These are phyloP conservation scores for Solenopsis invicta DNA, from an alignment of 1,140 invertebrate genomes.

Conservation along the genomic window DNA sequence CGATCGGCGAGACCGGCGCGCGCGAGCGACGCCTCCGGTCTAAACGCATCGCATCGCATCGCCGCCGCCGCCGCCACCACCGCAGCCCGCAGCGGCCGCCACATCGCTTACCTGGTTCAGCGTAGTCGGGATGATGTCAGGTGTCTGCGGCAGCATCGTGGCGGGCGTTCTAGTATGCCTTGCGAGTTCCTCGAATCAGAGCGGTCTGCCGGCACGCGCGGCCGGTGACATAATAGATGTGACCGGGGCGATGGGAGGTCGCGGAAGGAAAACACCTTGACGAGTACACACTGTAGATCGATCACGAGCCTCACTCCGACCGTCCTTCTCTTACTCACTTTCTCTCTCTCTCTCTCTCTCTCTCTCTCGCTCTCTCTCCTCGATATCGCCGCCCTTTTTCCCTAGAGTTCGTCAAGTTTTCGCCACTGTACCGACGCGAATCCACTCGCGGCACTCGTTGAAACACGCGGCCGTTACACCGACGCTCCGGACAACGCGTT, in stretches of 20 bases:
- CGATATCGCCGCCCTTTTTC: conserved; percentile 9
- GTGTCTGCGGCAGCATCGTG: conserved; percentile 83
- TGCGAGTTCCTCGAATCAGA: conserved; percentile 67
- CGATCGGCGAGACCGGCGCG: conserved; percentile 1
- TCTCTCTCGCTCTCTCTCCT: background rate
- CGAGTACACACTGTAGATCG: conserved; percentile 67
- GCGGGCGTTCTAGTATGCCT: conserved; percentile 25
- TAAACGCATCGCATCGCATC: too few species aligned
- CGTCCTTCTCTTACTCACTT: conserved; percentile 25
- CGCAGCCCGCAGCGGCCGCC: background rate
- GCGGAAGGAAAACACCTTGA: conserved; percentile 66
- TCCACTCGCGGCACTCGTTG: conserved; percentile 26
- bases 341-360: conserved; percentile 1
- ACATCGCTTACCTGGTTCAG: conserved; percentile 79
- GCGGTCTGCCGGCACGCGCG: conserved; percentile 61
- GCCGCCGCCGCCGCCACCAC: too few species aligned
- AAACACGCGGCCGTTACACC: background rate
- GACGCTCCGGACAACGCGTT: too few species aligned
- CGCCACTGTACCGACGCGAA: conserved; percentile 14
- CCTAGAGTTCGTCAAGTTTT: conserved; percentile 9
- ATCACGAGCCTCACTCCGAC: conserved; percentile 67
- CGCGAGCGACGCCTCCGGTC: background rate
- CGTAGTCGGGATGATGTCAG: conserved; percentile 83
- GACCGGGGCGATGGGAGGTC: conserved; percentile 30
- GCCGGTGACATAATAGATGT: conserved; percentile 70